Evolutionary conservation across 1,140 invertebrate species (phyloP), one percentile per base, ranked within the genome.

Genomic region (Calliopsis andreniformis): DNA sequence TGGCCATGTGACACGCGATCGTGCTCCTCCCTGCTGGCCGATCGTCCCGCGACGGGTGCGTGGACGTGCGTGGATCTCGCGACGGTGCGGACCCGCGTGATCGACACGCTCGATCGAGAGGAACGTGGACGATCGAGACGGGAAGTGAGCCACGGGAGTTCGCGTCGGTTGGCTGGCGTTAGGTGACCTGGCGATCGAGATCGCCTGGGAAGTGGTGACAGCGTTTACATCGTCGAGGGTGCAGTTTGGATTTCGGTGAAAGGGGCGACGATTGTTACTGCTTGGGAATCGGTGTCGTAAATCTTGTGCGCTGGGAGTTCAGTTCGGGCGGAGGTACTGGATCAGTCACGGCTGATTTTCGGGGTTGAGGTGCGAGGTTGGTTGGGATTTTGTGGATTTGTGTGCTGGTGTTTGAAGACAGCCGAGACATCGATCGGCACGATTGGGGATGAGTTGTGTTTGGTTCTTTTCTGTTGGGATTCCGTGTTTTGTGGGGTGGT

Each of bases 361-460:
- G 49, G 45, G 55, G 39, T 23, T 69, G 51, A 59, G 12, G 79
- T 80, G 78, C 42, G 49, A 68, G 70, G 20, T 73, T 8, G 53
- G 30, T 4, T 5, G 10, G 30, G 55, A 12, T 25, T 25, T 8
- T 30, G 28, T n/a, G 28, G 42, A 14, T 25, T n/a, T 5, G 12
- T 8, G 8, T 14, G 35, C 23, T 32, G 18, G 35, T 10, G n/a
- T 66, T 35, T 23, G n/a, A 53, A 10, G 66, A 59, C 51, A 53
- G 45, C 64, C 45, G 79, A 76, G 73, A 49, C 59, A 62, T 70
- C 71, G 64, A 45, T 67, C 18, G n/a, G n/a, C 12, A 1, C n/a
- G 30, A 5, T 39, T 39, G 10, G 35, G 35, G 35, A 3, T 39
- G 35, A 10, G 35, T 10, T 39, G 35, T 10, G 35, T 39, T 39